Evolutionary conservation across 1,140 invertebrate genomes (phyloP), one percentile per base, ranked within the genome.

Genomic region (Drosophila virilis): DNA sequence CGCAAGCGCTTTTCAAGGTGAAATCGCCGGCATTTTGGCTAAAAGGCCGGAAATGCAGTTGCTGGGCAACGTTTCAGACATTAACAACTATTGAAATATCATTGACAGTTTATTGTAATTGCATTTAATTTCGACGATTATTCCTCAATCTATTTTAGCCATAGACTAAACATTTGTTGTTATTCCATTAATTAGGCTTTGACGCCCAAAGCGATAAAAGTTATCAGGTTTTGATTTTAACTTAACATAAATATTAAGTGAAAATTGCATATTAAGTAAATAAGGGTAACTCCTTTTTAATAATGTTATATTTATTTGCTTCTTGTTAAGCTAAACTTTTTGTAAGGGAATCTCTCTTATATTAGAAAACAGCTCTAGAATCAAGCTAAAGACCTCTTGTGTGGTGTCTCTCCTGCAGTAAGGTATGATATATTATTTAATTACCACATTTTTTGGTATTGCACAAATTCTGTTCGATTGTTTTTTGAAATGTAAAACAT

Each of bases 1-100:
- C 69, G 79, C 72, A 86, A 86, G 35, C 72, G 15, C 35, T 70
- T 73, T 86, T 86, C 82, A 86, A 86, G 82, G 82, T 86, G 82
- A 86, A 86, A 86, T 81, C 82, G 75, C 83, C 48, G 67, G 78
- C 61, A 51, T 65, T 61, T 43, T 28, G 8, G 45, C 40, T 43
- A 17, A 57, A 15, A 51, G 72, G 46, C 80, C 69, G 80, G 80
- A 83, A 83, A 76, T 78, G 58, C 66, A 40, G 17, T 28, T 48
- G 45, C 32, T 22, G 17, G 40, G 50, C 72, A 69, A 22, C 46
- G 28, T 43, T 59, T 59, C 15, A 52, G 57, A 12, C 15, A 17
- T 7, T 28, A 58, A 58, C 45, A 67, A 51, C 48, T 13, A 51
- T 33, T 45, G 45, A 28, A 64, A 40, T 58, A 64, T 40, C 37